These are phyloP conservation scores for Mormyrus proboscirostris DNA, from an alignment of 2,797 vertebrate genomes.

Conservation along the genomic window DNA sequence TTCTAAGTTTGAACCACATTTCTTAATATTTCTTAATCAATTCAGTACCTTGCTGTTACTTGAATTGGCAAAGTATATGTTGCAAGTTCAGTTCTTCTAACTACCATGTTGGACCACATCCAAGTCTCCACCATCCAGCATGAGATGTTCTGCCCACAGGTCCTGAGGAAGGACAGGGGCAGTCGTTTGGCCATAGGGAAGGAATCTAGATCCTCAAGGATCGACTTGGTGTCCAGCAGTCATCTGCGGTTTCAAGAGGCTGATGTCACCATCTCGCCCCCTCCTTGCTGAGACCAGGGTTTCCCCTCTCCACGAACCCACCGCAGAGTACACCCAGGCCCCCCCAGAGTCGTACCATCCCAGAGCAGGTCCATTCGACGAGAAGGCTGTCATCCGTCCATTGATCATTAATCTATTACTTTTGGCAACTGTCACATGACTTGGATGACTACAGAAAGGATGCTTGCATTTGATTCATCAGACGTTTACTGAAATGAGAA, in stretches of 20 bases:
- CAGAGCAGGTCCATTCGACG: neutral
- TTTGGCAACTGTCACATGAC: neutral
- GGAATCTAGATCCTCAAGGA: slow-evolving; percentile 42
- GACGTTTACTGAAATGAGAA: neutral
- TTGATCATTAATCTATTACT: neutral
- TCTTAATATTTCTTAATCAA: neutral
- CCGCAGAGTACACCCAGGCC: neutral
- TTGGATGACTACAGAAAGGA: neutral
- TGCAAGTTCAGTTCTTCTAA: neutral
- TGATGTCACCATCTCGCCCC: neutral
- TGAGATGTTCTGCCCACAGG: slow-evolving; percentile 26
- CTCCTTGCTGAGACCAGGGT: neutral
- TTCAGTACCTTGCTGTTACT: neutral
- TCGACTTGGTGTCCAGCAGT: slow-evolving; percentile 27
- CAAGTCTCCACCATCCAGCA: neutral
- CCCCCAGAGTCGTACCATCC: neutral
- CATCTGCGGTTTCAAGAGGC: slow-evolving; percentile 23
- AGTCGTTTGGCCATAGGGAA: slow-evolving; percentile 22
- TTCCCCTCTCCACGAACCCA: neutral
- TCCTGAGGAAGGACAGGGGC: slow-evolving; percentile 40
- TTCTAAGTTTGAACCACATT: neutral
- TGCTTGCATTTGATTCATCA: neutral
- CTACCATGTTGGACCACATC: neutral
- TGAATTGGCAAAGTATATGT: neutral
- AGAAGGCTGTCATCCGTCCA: neutral